Percentiles rank a stretch among this genome's conserved stretches.
These are phyloP conservation scores for Drosophila antonietae DNA, from an alignment of 2,888 invertebrate species.

Conservation along the genomic window DNA sequence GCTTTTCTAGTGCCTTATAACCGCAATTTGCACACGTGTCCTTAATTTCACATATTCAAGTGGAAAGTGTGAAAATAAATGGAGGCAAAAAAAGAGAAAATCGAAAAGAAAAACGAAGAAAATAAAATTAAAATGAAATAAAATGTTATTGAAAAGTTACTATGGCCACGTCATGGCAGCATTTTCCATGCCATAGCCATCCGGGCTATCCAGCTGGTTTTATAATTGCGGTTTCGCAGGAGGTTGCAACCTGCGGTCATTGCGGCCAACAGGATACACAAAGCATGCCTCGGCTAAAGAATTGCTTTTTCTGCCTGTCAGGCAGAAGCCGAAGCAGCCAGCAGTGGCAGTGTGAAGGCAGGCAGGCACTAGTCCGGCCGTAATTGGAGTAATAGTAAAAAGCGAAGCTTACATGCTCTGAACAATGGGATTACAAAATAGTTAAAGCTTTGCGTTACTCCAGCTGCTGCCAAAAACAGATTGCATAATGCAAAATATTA, in stretches of 20 bases:
- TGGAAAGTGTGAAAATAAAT: slow-evolving; percentile 48
- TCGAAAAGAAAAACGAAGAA: neutral
- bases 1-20: slow-evolving; percentile 43
- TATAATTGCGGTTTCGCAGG: slow-evolving; percentile 76
- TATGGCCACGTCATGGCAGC: slow-evolving; percentile 20
- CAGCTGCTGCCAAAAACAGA: slow-evolving; percentile 6
- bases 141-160: slow-evolving; percentile 58
- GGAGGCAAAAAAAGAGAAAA: neutral
- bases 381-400: slow-evolving; percentile 60
- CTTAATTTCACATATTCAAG: slow-evolving; percentile 55
- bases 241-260: slow-evolving; percentile 68
- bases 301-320: slow-evolving; percentile 43
- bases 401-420: slow-evolving; percentile 52
- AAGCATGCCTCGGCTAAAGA: slow-evolving; percentile 51
- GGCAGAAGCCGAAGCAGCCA: slow-evolving; percentile 1
- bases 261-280: slow-evolving; percentile 61
- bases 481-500: neutral
- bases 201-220: slow-evolving; percentile 43
- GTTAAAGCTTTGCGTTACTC: slow-evolving; percentile 15
- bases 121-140: slow-evolving; percentile 27
- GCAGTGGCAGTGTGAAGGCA: neutral
- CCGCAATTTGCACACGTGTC: slow-evolving; percentile 70
- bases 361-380: slow-evolving; percentile 6
- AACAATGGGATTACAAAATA: slow-evolving; percentile 48
- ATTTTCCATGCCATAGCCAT: slow-evolving; percentile 4